Conservation (phyloP, 2,113 vertebrate species). For the Mungos mungo region DNA sequence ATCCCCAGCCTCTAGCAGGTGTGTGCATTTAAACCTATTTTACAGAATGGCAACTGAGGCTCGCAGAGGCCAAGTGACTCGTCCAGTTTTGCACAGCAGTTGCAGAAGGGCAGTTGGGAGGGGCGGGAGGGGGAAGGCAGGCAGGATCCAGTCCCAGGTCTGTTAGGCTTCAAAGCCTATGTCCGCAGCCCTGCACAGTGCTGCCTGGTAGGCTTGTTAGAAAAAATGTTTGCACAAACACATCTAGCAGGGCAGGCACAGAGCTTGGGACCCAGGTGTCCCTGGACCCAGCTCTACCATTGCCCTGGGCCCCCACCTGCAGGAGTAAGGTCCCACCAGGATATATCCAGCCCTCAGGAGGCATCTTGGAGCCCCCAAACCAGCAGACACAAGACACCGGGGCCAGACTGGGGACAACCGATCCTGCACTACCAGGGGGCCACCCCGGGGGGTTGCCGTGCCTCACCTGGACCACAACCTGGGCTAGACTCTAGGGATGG, state of each 20-base stretch:
- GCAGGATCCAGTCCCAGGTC: neutral
- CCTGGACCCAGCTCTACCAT: neutral
- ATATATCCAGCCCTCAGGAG: neutral
- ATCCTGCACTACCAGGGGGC: neutral
- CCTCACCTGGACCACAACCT: neutral
- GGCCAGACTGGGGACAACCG: neutral
- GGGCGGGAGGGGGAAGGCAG: neutral
- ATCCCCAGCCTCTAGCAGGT: neutral
- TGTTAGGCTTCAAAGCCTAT: neutral
- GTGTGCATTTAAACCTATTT: neutral
- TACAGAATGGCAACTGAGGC: neutral
- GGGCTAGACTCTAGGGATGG: neutral
- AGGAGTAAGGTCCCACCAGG: neutral
- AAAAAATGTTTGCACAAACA: neutral
- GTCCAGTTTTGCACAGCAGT: neutral
- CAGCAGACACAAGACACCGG: neutral
- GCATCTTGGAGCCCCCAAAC: neutral
- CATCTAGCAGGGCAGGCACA: neutral
- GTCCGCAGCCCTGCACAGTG: neutral
- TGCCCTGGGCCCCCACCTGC: neutral
- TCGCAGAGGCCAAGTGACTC: neutral
- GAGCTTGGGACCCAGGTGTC: neutral
- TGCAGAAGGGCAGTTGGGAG: neutral
- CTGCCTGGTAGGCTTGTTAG: neutral
- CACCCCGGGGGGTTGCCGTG: accelerated